Evolutionary conservation across 35 echinoderm and acorn worm genomes (phyloP).

Genomic region (Holothuria glaberrima): DNA sequence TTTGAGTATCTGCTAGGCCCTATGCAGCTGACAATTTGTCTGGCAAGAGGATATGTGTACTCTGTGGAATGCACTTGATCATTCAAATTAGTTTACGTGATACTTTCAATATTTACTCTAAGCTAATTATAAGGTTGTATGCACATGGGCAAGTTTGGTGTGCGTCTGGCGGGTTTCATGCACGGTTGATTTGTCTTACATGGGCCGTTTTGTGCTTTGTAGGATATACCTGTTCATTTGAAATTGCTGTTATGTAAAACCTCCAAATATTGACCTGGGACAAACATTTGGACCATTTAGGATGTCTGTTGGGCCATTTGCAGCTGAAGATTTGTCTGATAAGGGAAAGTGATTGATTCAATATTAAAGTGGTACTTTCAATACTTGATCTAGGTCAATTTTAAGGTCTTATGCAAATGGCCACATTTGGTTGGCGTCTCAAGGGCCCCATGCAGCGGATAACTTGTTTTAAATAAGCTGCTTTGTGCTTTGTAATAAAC

Average conservation of each 20-base stretch:
- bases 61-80: neutral
- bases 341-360: too few relatives aligned
- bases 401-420: too few relatives aligned
- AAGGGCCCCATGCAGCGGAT: too few relatives aligned
- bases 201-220: neutral
- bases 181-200: constrained; percentile 6
- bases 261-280: neutral
- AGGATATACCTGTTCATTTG: neutral
- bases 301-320: neutral
- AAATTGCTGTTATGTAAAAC: neutral
- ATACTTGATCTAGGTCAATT: too few relatives aligned
- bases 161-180: neutral
- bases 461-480: too few relatives aligned
- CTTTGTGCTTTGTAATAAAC: too few relatives aligned
- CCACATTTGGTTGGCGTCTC: too few relatives aligned
- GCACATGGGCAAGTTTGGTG: neutral
- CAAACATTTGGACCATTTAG: neutral
- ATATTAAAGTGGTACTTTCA: too few relatives aligned
- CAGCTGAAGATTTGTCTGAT: neutral
- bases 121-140: neutral
- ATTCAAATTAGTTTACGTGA: neutral
- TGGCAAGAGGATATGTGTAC: neutral
- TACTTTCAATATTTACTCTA: neutral
- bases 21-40: too few relatives aligned
- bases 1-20: neutral